Evolutionary conservation across 2,797 vertebrate species (phyloP).

Genomic region (Typhlichthys eigenmanni): DNA sequence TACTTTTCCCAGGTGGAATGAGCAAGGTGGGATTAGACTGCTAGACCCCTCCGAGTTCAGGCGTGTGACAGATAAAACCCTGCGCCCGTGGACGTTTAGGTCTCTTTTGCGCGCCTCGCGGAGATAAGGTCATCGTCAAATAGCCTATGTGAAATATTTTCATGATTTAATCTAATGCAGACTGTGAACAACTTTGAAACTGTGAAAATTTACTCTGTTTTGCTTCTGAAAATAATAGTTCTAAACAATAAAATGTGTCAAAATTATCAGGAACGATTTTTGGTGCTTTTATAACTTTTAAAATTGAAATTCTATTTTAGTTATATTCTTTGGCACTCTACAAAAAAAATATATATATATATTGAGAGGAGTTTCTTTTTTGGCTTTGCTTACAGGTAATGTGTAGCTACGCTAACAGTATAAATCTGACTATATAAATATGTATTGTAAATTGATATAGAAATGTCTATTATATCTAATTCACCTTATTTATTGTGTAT

Average conservation of each 20-base stretch:
- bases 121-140: too few species aligned
- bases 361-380: not conserved
- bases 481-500: too few species aligned
- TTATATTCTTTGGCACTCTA: not conserved
- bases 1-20: slow-evolving; percentile 90
- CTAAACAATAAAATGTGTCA: not conserved
- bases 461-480: too few species aligned
- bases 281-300: too few species aligned
- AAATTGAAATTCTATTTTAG: not conserved
- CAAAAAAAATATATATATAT: too few species aligned
- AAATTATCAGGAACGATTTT: not conserved
- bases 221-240: not conserved
- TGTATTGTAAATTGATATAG: not conserved
- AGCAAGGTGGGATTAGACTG: slow-evolving; percentile 86
- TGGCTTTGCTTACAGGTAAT: not conserved
- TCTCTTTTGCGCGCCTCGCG: too few species aligned
- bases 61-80: slow-evolving; percentile 40
- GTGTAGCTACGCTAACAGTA: too few species aligned
- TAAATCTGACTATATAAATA: not conserved
- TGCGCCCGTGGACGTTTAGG: slow-evolving; percentile 13
- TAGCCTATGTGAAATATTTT: too few species aligned
- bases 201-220: too few species aligned
- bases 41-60: slow-evolving; percentile 84
- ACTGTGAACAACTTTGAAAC: too few species aligned
- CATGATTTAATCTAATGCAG: too few species aligned